Conservation (phyloP, 2,113 vertebrate genomes). For the Erinaceus europaeus region DNA sequence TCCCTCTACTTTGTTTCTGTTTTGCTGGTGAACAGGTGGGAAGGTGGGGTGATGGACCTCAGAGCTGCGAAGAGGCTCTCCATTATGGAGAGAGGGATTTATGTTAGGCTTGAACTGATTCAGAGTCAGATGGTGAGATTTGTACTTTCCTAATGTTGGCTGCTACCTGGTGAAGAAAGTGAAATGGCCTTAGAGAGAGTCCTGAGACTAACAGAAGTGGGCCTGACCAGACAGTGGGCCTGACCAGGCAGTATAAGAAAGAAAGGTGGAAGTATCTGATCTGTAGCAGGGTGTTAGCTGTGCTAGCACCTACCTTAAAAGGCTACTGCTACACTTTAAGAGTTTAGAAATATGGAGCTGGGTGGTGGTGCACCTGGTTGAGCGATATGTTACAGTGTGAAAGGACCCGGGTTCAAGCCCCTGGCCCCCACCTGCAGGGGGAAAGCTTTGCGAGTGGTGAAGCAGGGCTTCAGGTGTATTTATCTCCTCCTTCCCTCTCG, state of each 20-base stretch:
- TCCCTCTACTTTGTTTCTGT: background rate
- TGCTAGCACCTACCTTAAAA: slow-evolving; percentile 2
- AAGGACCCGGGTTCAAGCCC: no score
- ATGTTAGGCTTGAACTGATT: slow-evolving; percentile 8
- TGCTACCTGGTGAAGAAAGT: background rate
- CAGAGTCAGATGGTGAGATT: background rate
- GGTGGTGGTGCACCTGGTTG: no score
- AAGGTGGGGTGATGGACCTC: background rate
- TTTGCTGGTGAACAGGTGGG: background rate
- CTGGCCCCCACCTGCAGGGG: no score
- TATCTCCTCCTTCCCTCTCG: no score
- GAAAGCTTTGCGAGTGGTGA: no score
- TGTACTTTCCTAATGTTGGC: background rate
- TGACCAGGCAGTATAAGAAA: background rate
- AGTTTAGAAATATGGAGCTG: no score
- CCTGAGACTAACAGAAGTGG: background rate
- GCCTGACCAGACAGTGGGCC: background rate
- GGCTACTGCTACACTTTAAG: background rate
- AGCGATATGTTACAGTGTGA: no score
- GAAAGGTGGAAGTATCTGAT: no score
- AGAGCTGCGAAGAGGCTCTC: background rate
- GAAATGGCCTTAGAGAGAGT: background rate
- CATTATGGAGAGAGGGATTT: background rate
- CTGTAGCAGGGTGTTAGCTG: background rate
- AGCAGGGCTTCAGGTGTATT: no score